Percentiles rank a stretch among this genome's conserved stretches.
These are phyloP conservation scores for Syngnathus scovelli DNA, from an alignment of 2,113 vertebrate genomes.

Conservation along the genomic window DNA sequence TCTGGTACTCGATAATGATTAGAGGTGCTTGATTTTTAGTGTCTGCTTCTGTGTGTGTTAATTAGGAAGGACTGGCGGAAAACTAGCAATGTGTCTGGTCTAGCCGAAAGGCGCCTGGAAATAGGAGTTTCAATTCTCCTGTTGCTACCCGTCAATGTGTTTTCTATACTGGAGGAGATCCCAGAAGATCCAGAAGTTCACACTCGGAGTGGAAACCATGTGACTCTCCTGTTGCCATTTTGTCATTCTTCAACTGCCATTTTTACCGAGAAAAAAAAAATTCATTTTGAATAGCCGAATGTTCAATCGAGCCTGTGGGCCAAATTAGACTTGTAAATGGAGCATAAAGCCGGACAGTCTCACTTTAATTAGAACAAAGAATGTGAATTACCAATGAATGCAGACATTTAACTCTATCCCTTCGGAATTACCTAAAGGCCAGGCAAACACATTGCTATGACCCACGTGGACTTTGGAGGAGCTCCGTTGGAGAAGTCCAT, in stretches of 20 bases:
- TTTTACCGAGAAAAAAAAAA: not conserved
- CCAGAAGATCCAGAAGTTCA: not conserved
- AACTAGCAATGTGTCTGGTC: conserved; percentile 25
- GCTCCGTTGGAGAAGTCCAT: not conserved
- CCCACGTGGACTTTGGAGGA: conserved; percentile 10
- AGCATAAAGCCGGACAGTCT: conserved; percentile 23
- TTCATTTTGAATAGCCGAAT: conserved; percentile 14
- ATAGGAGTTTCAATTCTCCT: not conserved
- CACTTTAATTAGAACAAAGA: conserved; percentile 44
- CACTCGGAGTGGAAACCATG: not conserved
- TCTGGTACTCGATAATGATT: conserved; percentile 26
- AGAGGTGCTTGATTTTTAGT: conserved; percentile 41
- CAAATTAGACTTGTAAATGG: conserved; percentile 45
- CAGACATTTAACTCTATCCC: conserved; percentile 50
- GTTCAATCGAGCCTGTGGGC: conserved; percentile 15
- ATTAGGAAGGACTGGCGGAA: conserved; percentile 26
- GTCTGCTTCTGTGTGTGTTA: conserved; percentile 29
- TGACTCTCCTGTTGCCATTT: not conserved
- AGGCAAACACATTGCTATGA: conserved; percentile 36
- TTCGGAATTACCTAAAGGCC: conserved; percentile 49
- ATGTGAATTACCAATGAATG: conserved; percentile 35
- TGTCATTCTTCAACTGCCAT: not conserved
- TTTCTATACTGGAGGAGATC: not conserved
- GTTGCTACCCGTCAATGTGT: not conserved
- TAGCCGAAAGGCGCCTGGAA: not conserved